Evolutionary conservation across 2,888 invertebrate species (phyloP).

Genomic region (Orthosia gracilis): DNA sequence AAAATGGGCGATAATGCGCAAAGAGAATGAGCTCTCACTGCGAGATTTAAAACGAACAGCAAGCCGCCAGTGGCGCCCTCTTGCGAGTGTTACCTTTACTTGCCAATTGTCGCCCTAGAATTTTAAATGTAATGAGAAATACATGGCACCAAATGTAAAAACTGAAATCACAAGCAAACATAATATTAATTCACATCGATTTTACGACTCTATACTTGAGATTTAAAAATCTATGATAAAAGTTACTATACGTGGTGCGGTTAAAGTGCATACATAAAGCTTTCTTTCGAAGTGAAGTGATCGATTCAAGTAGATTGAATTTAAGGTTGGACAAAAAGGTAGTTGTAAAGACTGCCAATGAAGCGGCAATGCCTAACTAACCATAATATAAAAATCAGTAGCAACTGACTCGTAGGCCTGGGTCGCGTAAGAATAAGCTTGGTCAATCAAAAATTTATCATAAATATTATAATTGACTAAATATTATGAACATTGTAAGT

Average conservation of each 20-base stretch:
- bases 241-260: constrained; percentile 66
- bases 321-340: constrained; percentile 28
- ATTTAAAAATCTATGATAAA: constrained; percentile 66
- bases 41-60: constrained; percentile 29
- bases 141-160: constrained; percentile 65
- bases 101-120: constrained; percentile 56
- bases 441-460: constrained; percentile 37
- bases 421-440: constrained; percentile 75
- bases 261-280: constrained; percentile 61
- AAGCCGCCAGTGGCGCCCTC: constrained; percentile 52
- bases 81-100: constrained; percentile 30
- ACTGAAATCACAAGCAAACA: constrained; percentile 62
- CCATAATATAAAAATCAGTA: constrained; percentile 65
- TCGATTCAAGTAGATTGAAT: constrained; percentile 49
- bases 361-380: constrained; percentile 66
- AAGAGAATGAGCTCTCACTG: constrained; percentile 38
- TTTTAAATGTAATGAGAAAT: constrained; percentile 48
- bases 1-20: constrained; percentile 59
- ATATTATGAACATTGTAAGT: constrained; percentile 62
- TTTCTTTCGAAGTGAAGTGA: constrained; percentile 59
- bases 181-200: constrained; percentile 58
- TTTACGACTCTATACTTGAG: constrained; percentile 67
- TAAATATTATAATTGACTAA: constrained; percentile 62
- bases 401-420: constrained; percentile 79
- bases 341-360: constrained; percentile 51